Evolutionary conservation across 2,797 vertebrate species (phyloP), one percentile per base, ranked within the genome.

Genomic region (Macropus fuliginosus): DNA sequence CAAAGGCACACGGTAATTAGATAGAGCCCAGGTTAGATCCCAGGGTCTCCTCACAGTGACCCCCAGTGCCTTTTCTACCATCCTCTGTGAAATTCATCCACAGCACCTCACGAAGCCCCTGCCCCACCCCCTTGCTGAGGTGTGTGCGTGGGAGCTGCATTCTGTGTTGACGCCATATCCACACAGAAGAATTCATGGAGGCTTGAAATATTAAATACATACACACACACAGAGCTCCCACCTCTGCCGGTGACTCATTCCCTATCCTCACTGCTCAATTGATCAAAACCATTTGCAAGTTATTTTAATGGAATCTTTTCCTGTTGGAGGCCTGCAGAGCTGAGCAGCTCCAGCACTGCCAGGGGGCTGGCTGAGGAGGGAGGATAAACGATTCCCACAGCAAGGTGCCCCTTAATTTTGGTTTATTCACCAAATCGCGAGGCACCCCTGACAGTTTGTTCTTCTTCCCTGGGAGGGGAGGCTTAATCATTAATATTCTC

Each of bases 391-490:
- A 16, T 11, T 52, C 91, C 56, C 52, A 29, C 3, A 29, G 92
- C 50, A n/a, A 62, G 94, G 52, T 91, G 92, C 57, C 46, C 18
- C 55, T 66, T 52, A 34, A 54, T 92, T 66, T 50, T n/a, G 0
- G 50, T 5, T 5, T 55, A 16, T 0, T 21, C 28, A 34, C 56
- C 74, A 87, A 87, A 50, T 50, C 74, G 9, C 2, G 3, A 87
- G 40, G 74, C 40, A 4, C 56, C 29, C 46, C 1, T 0, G 1
- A 62, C 0, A 0, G 31, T 89, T 21, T 74, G 94, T 93, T 54
- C 0, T 27, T 2, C 6, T 0, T 9, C 1, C 0, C 9, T 56
- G 90, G 8, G 74, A 56, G 66, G 0, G 14, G 0, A 87, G 24
- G 40, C 24, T 87, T 46, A 27, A 87, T 87, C 74, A 81, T 46